Percentiles rank a stretch among this genome's conserved stretches.
phyloP scores from a whole-genome alignment of 2,888 invertebrate genomes.

The Clunio marinus region DNA sequence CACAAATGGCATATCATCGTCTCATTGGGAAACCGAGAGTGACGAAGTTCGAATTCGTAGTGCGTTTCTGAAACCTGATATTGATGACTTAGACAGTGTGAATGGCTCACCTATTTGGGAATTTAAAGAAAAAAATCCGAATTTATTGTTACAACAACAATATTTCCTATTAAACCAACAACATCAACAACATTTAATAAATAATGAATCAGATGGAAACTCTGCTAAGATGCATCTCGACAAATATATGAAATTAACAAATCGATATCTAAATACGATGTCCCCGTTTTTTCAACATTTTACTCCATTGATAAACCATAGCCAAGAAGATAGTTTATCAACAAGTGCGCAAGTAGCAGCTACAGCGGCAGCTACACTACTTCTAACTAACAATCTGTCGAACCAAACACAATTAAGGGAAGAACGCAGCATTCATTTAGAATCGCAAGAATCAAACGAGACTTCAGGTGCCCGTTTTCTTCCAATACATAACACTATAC shows the following conservation, averaged over 20 bases:
- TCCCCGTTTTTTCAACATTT: slow-evolving; percentile 34
- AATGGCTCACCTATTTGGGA: background rate
- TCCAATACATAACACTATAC: background rate
- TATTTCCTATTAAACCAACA: slow-evolving; percentile 37
- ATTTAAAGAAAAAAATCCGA: slow-evolving; percentile 20
- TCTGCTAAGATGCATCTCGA: slow-evolving; percentile 49
- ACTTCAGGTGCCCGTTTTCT: background rate
- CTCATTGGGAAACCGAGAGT: background rate
- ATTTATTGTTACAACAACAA: slow-evolving; percentile 37
- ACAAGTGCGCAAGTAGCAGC: slow-evolving; percentile 25
- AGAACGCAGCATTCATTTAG: slow-evolving; percentile 32
- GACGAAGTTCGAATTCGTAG: background rate
- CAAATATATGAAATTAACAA: slow-evolving; percentile 45
- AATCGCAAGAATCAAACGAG: slow-evolving; percentile 39
- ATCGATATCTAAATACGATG: slow-evolving; percentile 44
- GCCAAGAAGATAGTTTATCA: background rate
- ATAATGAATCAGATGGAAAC: slow-evolving; percentile 42
- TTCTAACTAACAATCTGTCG: background rate
- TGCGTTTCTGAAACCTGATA: background rate
- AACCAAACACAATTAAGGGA: slow-evolving; percentile 24
- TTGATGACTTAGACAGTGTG: too few species aligned
- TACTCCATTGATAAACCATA: slow-evolving; percentile 13
- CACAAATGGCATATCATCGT: background rate
- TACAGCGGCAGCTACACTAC: slow-evolving; percentile 15
- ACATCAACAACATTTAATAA: slow-evolving; percentile 42